Evolutionary conservation across 2,888 invertebrate genomes (phyloP).

Genomic region (Chrysolina haemoptera): DNA sequence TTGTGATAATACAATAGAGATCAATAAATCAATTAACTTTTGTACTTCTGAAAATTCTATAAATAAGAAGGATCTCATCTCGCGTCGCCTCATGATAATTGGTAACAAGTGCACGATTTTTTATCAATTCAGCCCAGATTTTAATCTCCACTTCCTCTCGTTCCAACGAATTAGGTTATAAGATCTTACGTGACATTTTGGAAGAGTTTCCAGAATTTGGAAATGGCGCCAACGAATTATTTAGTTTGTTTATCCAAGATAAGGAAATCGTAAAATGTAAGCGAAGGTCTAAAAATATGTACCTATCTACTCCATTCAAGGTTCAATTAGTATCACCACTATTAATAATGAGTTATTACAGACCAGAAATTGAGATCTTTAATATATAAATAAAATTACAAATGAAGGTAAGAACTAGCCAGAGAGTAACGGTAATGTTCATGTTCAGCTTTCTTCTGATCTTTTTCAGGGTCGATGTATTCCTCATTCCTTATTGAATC

Average conservation of each 20-base stretch:
- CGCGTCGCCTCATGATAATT: neutral
- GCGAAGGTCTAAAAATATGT: conserved; percentile 38
- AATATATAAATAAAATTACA: no score
- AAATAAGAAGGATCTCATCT: neutral
- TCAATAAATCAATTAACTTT: neutral
- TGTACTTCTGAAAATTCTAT: neutral
- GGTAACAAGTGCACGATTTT: neutral
- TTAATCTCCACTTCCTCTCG: conserved; percentile 1
- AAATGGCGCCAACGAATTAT: conserved; percentile 32
- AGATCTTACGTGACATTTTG: conserved; percentile 18
- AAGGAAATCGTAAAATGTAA: conserved; percentile 35
- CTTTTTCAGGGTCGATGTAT: no score
- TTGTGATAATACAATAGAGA: neutral
- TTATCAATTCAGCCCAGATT: conserved; percentile 11
- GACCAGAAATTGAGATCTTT: neutral
- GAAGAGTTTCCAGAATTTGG: conserved; percentile 18
- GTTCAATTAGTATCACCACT: conserved; percentile 8
- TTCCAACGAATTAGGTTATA: neutral
- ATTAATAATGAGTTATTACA: neutral
- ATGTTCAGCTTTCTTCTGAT: no score
- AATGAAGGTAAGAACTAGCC: no score
- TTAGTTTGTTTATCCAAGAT: conserved; percentile 34
- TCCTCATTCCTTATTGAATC: no score
- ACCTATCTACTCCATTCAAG: conserved; percentile 31
- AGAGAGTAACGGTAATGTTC: no score